Evolutionary conservation across 2,113 vertebrate genomes (phyloP), one percentile per base, ranked within the genome.

Genomic region (Tychaedon coryphoeus): DNA sequence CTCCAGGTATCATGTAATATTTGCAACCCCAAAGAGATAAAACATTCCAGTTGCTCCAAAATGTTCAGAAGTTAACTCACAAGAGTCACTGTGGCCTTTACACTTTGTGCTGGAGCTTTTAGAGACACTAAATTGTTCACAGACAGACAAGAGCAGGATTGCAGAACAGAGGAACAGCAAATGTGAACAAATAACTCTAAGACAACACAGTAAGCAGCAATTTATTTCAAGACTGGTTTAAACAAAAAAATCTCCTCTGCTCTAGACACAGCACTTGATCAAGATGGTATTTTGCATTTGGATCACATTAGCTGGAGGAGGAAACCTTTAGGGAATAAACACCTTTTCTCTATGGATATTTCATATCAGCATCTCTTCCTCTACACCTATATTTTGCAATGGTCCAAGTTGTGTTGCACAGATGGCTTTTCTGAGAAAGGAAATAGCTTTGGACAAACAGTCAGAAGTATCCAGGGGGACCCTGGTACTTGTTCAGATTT

Each of bases 341-440:
- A 2, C 8, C 9, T 8, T 47, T 84, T 66, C 33, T 12, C 43
- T 33, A 17, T 24, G 23, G 31, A 45, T 6, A 65, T 69, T 81
- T 71, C 3, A 0, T n/a, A 72, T 42, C 0, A 0, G 4, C 7
- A n/a, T 43, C 3, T 70, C 42, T 57, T 79, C 20, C 56, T 75
- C n/a, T 33, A 24, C 18, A 65, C 7, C 1, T 40, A 0, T 36
- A 42, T 78, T 75, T 64, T 87, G 9, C 28, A 56, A 3, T 24
- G 10, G 5, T 66, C n/a, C 5, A 45, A 22, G 8, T 4, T 58
- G 33, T 29, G 15, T 36, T 72, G 19, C 22, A 71, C 33, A 53
- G 9, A 25, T 57, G 69, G 53, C 14, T 82, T 69, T 75, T 50
- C 36, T 65, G 15, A 88, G 47, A 60, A 76, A 86, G 33, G 22